Base-by-base conservation (phyloP, 1,140 invertebrate genomes). In the Lucilia sericata region DNA sequence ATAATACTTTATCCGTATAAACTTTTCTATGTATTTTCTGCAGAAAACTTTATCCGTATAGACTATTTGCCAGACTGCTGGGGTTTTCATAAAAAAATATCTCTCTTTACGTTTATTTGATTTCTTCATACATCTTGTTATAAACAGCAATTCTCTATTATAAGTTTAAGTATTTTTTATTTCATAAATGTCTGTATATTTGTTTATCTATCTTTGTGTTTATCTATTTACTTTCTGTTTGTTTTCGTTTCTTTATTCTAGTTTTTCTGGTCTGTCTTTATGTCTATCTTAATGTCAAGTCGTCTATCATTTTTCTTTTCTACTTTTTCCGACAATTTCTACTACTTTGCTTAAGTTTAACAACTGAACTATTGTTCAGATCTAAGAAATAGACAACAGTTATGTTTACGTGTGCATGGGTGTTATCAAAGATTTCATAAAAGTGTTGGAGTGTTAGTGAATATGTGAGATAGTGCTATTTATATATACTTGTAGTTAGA, bases 271-370 rank as follows among this genome's bases (percentile, higher is more conserved):
- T 36, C 8, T 47, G 42, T 42, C 14, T 42, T 36, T 78, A 42
- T 78, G 34, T 47, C 34, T 19, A 42, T 78, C 75, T 78, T 78
- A 78, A 78, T 78, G 75, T 78, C 75, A 78, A 42, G 75, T 42
- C 36, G 75, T 78, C 75, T 78, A 78, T 78, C 75, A 78, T 78
- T 47, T 76, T 78, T 60, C 51, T 60, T 60, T 12, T 60, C 55
- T 60, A 3, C 7, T n/a, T 17, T 55, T 60, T 5, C 51, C 5
- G 13, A 60, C 51, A 60, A 5, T 60, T 60, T 60, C 2, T 60
- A 14, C 17, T 14, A 17, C 51, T 60, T n/a, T 60, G 8, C 51
- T 60, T 60, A 17, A 60, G 51, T n/a, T 42, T 42, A 42, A 1
- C 25, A 30, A 42, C 17, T 60, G 55, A n/a, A 60, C n/a, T 17